Base-by-base conservation (phyloP, 2,113 vertebrate species). In the Hiodon tergisus region DNA sequence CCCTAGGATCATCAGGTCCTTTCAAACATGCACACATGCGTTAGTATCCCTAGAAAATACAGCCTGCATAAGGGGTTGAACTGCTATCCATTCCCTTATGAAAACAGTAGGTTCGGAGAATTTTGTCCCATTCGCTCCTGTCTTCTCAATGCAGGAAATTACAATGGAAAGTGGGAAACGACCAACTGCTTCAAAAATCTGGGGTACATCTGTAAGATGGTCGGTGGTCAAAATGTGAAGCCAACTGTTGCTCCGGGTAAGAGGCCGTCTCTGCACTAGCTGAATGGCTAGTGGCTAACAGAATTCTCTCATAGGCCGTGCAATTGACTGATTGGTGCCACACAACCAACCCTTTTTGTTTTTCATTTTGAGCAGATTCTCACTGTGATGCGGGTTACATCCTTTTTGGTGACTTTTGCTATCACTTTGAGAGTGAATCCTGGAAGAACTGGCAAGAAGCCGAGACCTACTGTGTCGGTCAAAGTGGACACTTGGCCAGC, bases 201-300 rank as follows among this genome's bases (percentile, higher is more conserved):
- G 65, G 90, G 89, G 4, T 93, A 87, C 81, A 85, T 92, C 48
- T 93, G 91, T 76, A 88, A 93, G 83, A 86, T 93, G 86, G 73
- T 81, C 0, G 91, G 91, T 6, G 91, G 91, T 67, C 86, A 89
- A 79, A 92, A 90, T 54, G 73, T 85, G 0, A 87, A 87, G 72
- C 91, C 91, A 0, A 88, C 91, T 0, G 0, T 82, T 54, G 7
- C 81, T 51, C 91, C 91, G 6, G 87, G 91, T 92, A 4, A 75
- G 85, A 80, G 14, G 6, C 63, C 10, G 6, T 55, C n/a, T 17
- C 51, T 13, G n/a, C 14, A 66, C 11, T 51, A 5, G 10, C 14
- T 50, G 7, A 73, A 60, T 4, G 46, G 31, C 13, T 72, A 55
- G 16, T 57, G 31, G 31, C 31, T 31, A 31, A 52, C 66, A 52